These are phyloP conservation scores for Spheniscus mendiculus DNA, from an alignment of 2,113 vertebrate genomes.

Conservation along the genomic window DNA sequence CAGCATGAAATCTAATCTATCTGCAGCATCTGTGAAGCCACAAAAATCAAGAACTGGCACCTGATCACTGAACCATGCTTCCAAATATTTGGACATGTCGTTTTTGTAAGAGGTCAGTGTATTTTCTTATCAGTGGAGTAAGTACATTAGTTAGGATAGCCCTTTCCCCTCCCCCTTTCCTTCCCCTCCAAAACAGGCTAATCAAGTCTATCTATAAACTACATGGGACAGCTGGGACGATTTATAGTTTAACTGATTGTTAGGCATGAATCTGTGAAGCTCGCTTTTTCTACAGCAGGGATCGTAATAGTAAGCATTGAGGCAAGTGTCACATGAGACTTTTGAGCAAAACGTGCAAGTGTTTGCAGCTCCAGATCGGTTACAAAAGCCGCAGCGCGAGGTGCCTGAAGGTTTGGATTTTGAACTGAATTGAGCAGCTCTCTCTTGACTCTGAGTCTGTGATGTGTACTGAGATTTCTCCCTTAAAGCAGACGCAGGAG, in stretches of 20 bases:
- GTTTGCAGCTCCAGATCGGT: constrained; percentile 89
- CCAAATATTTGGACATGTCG: neutral
- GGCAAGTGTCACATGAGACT: constrained; percentile 93
- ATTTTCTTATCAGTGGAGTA: constrained; percentile 12
- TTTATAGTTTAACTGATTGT: constrained; percentile 95
- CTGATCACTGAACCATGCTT: constrained; percentile 23
- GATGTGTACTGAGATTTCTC: constrained; percentile 71
- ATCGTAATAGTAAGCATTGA: constrained; percentile 89
- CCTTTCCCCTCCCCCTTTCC: constrained; percentile 73
- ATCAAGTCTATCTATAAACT: constrained; percentile 86
- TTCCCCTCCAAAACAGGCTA: neutral
- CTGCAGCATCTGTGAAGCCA: constrained; percentile 55
- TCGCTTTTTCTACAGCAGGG: constrained; percentile 91
- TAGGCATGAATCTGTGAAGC: constrained; percentile 92
- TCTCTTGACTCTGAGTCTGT: constrained; percentile 86
- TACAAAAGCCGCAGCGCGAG: constrained; percentile 94
- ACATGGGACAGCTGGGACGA: constrained; percentile 89
- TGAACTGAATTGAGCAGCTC: constrained; percentile 75
- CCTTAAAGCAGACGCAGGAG: constrained; percentile 44
- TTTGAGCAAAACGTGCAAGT: constrained; percentile 97
- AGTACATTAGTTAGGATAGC: constrained; percentile 54
- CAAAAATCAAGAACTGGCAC: constrained; percentile 41
- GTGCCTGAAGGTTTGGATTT: constrained; percentile 77
- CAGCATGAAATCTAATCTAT: constrained; percentile 45
- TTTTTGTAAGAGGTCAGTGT: constrained; percentile 40